These are phyloP conservation scores for Pollenia amentaria DNA, from an alignment of 2,888 invertebrate genomes.

Conservation along the genomic window DNA sequence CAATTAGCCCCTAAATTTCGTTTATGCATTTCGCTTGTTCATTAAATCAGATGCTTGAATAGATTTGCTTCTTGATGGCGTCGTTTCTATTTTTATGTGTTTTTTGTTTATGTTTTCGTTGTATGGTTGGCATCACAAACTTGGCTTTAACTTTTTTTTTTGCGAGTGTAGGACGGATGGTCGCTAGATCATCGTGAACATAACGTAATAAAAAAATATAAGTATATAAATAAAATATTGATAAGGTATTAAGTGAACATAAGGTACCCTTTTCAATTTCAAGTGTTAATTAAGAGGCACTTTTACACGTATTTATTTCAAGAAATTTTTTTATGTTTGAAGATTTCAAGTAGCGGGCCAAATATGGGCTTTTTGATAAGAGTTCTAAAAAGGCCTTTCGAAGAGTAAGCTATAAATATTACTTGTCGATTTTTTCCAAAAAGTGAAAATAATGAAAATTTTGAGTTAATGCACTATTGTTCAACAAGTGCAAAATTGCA, in stretches of 20 bases:
- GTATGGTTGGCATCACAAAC: conserved; percentile 63
- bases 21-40: conserved; percentile 14
- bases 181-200: conserved; percentile 61
- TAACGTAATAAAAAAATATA: conserved; percentile 4
- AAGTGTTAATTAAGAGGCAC: no score
- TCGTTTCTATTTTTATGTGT: conserved; percentile 15
- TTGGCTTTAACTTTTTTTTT: conserved; percentile 64
- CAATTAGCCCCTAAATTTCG: conserved; percentile 21
- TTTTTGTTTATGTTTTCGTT: conserved; percentile 23
- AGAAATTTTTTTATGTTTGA: no score
- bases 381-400: no score
- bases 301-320: no score
- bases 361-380: no score
- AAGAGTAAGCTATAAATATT: no score
- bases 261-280: background rate
- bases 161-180: conserved; percentile 60
- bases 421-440: no score
- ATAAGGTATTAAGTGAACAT: background rate
- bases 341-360: no score
- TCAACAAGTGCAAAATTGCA: no score
- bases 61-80: conserved; percentile 64
- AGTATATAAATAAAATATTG: background rate
- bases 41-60: conserved; percentile 58
- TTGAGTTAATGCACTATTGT: no score
- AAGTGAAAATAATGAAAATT: no score